phyloP scores from a whole-genome alignment of 2,797 vertebrate genomes.

The Characodon lateralis region DNA sequence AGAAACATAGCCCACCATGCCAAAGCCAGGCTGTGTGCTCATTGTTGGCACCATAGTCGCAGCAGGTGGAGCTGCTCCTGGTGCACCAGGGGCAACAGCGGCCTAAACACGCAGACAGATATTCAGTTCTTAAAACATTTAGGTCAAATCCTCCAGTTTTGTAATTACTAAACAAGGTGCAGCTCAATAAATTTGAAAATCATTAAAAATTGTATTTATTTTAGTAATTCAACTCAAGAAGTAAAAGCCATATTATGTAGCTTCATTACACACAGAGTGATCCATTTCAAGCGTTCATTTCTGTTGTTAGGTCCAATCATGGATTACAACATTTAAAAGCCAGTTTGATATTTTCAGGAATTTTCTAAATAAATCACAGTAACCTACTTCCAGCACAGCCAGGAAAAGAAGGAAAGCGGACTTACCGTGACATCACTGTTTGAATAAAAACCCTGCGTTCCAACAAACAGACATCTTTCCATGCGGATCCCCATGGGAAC shows the following conservation, averaged over 20 bases:
- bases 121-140: background rate
- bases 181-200: background rate
- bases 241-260: too few species aligned
- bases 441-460: too few species aligned
- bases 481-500: too few species aligned
- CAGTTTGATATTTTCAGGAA: too few species aligned
- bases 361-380: too few species aligned
- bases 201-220: background rate
- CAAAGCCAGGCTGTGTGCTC: constrained; percentile 85
- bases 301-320: background rate
- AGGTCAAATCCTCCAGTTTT: background rate
- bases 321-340: background rate
- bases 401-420: too few species aligned
- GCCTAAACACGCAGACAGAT: constrained; percentile 59
- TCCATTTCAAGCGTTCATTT: background rate
- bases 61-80: constrained; percentile 80
- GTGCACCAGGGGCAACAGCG: constrained; percentile 61
- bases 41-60: constrained; percentile 76
- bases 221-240: background rate
- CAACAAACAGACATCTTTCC: too few species aligned
- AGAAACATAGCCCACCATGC: constrained; percentile 85
- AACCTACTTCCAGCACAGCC: too few species aligned
- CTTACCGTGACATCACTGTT: too few species aligned
- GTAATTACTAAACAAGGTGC: background rate
- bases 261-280: background rate